These are phyloP conservation scores for Colaptes auratus DNA, from an alignment of 2,113 vertebrate species.

Conservation along the genomic window DNA sequence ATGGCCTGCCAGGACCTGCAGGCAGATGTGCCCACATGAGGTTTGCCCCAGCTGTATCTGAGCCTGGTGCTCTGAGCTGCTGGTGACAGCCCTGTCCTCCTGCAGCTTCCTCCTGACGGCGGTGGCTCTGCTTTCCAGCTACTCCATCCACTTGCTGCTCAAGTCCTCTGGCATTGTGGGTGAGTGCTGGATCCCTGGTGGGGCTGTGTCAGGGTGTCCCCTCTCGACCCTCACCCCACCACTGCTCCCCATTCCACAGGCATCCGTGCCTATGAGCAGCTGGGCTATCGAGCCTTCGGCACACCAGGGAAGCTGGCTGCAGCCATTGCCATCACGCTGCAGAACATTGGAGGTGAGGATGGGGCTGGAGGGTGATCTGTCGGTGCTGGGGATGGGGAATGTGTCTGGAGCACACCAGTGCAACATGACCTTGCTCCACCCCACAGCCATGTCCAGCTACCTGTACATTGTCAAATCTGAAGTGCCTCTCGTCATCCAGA, in stretches of 20 bases:
- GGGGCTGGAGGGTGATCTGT: accelerated
- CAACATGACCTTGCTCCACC: neutral
- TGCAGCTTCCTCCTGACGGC: constrained; percentile 90
- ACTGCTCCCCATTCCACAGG: constrained; percentile 58
- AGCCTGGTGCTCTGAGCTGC: neutral
- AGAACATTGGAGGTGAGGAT: constrained; percentile 92
- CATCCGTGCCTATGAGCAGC: constrained; percentile 94
- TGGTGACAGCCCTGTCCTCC: neutral
- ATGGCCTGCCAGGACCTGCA: neutral
- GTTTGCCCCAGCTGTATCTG: neutral
- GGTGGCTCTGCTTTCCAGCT: constrained; percentile 88
- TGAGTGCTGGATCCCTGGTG: constrained; percentile 65
- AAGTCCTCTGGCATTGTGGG: constrained; percentile 95
- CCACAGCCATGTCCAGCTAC: constrained; percentile 98
- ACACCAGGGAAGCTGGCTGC: constrained; percentile 94
- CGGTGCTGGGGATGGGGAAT: accelerated
- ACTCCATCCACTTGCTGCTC: constrained; percentile 95
- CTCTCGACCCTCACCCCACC: neutral
- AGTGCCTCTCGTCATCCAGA: constrained; percentile 95
- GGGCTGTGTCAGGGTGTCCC: accelerated
- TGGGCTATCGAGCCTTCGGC: constrained; percentile 94
- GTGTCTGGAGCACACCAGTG: accelerated
- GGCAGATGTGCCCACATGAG: neutral
- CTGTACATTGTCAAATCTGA: constrained; percentile 97
- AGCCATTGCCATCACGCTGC: constrained; percentile 91